Percentiles rank a stretch among this genome's conserved stretches.
These are phyloP conservation scores for Cephus rjabovi DNA, from an alignment of 2,888 invertebrate genomes.

Conservation along the genomic window DNA sequence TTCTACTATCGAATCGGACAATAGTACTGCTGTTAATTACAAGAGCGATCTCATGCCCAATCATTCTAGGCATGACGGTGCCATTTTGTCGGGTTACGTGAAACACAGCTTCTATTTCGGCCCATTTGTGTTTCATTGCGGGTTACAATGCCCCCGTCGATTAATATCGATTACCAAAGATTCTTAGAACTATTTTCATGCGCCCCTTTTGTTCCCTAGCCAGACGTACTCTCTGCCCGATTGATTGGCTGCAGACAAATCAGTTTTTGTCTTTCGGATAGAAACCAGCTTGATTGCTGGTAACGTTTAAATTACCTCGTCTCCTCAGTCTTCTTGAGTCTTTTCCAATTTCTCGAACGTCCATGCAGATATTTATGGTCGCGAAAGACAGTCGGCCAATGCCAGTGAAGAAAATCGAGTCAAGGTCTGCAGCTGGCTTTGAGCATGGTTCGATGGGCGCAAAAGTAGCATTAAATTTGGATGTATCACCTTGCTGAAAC, in stretches of 20 bases:
- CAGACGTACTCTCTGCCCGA: background rate
- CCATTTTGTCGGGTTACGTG: conserved; percentile 21
- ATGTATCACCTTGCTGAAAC: conserved; percentile 22
- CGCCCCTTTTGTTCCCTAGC: background rate
- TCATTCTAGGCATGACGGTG: conserved; percentile 30
- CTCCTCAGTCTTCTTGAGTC: background rate
- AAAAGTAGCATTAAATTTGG: background rate
- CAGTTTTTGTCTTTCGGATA: background rate
- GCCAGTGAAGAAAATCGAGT: background rate
- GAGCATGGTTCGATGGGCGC: background rate
- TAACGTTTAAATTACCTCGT: background rate
- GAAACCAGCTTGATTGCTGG: background rate
- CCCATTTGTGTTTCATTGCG: conserved; percentile 28
- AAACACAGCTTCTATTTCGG: conserved; percentile 29
- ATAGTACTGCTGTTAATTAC: conserved; percentile 44
- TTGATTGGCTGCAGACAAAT: background rate
- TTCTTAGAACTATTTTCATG: conserved; percentile 2
- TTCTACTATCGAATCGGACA: conserved; percentile 16
- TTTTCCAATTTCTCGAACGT: background rate
- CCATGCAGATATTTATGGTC: background rate
- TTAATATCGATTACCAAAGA: conserved; percentile 32
- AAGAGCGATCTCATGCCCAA: conserved; percentile 35
- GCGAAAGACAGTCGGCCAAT: background rate
- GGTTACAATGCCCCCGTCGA: conserved; percentile 23
- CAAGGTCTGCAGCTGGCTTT: background rate